phyloP scores from a whole-genome alignment of 2,113 vertebrate species.

The Syngnathoides biaculeatus region DNA sequence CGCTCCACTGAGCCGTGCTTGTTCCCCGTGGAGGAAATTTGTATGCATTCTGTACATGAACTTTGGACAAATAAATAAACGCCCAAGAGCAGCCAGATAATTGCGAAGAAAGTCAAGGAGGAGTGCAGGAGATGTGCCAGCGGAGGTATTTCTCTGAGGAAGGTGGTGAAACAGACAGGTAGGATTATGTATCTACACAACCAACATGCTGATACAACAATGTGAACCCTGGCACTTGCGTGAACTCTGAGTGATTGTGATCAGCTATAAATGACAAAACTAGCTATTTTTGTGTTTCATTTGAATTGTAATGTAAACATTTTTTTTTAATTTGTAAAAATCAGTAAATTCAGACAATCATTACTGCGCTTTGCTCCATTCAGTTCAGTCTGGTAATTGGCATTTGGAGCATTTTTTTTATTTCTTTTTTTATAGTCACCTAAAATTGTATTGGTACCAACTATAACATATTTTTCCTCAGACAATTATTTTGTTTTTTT shows the following conservation, averaged over 20 bases:
- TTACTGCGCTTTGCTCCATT: background rate
- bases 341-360: background rate
- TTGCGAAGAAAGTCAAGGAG: slow-evolving; percentile 74
- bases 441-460: background rate
- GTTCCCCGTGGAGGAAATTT: slow-evolving; percentile 81
- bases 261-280: slow-evolving; percentile 6
- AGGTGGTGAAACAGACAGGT: slow-evolving; percentile 82
- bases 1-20: slow-evolving; percentile 70
- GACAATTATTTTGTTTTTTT: background rate
- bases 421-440: too few species aligned
- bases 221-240: slow-evolving; percentile 29
- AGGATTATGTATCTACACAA: slow-evolving; percentile 76
- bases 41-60: slow-evolving; percentile 85
- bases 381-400: background rate
- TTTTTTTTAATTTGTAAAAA: background rate
- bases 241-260: slow-evolving; percentile 16
- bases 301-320: background rate
- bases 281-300: background rate
- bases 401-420: background rate
- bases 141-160: slow-evolving; percentile 80
- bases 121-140: slow-evolving; percentile 14
- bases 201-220: slow-evolving; percentile 5
- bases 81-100: slow-evolving; percentile 89
- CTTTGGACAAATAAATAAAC: slow-evolving; percentile 95
- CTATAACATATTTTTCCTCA: background rate